Conservation (phyloP, 92 coral and sea anemone genomes). For the Zoanthus sociatus region DNA sequence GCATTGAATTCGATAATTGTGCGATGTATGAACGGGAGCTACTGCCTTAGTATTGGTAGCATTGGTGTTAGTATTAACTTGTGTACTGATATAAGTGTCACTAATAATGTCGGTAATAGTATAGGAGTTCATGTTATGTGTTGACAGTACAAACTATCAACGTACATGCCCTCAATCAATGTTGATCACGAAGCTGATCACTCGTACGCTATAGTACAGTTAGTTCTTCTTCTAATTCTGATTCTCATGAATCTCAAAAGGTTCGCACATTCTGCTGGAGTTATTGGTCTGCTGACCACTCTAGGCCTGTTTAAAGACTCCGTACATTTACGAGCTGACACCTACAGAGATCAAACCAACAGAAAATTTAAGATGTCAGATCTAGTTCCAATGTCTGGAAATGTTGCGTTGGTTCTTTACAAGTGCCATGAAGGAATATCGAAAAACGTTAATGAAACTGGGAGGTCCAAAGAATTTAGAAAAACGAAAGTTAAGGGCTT, state of each 20-base stretch:
- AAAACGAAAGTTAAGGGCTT: not conserved
- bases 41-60: too few relatives aligned
- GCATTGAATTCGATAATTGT: too few relatives aligned
- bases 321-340: constrained; percentile 74
- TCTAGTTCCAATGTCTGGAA: constrained; percentile 86
- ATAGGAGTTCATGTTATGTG: too few relatives aligned
- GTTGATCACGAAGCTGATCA: not conserved
- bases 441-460: constrained; percentile 9
- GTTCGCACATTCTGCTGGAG: constrained; percentile 85
- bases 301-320: constrained; percentile 81
- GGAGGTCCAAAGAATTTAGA: not conserved
- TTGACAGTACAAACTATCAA: too few relatives aligned
- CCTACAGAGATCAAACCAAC: constrained; percentile 60
- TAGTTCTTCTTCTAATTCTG: not conserved
- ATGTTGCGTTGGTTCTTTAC: constrained; percentile 85
- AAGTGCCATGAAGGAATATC: constrained; percentile 42
- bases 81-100: too few relatives aligned
- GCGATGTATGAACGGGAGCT: too few relatives aligned
- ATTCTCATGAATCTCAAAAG: not conserved
- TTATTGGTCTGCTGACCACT: constrained; percentile 77
- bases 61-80: too few relatives aligned
- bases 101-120: too few relatives aligned
- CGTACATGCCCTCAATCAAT: too few relatives aligned
- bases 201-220: not conserved
- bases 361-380: constrained; percentile 77